Percentiles rank a stretch among this genome's conserved stretches.
These are phyloP conservation scores for Pseudorectes ferrugineus DNA, from an alignment of 2,113 vertebrate genomes.

Conservation along the genomic window DNA sequence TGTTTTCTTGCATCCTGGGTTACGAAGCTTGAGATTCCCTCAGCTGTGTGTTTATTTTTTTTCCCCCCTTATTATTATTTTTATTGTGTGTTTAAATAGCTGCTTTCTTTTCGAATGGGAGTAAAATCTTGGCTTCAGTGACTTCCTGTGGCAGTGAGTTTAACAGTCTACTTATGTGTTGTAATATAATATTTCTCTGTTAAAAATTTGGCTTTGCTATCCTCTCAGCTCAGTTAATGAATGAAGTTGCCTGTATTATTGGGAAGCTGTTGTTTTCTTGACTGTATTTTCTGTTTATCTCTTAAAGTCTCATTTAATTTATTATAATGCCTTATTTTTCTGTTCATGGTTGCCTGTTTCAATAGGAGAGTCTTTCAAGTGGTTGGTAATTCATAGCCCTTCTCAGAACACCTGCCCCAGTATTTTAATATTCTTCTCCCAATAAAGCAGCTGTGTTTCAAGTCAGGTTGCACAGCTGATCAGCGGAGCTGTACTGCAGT, in stretches of 20 bases:
- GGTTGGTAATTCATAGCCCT: not conserved
- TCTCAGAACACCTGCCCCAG: not conserved
- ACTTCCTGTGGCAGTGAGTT: not conserved
- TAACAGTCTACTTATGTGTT: not conserved
- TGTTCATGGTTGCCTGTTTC: not conserved
- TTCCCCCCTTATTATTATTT: not conserved
- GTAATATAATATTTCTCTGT: slow-evolving; percentile 31
- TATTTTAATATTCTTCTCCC: not conserved
- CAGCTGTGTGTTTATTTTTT: not conserved
- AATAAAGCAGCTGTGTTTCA: not conserved
- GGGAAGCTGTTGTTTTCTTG: not conserved
- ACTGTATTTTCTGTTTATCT: not conserved
- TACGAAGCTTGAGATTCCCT: not conserved
- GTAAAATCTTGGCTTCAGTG: slow-evolving; percentile 29
- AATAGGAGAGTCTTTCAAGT: not conserved
- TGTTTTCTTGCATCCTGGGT: not conserved
- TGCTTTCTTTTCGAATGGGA: not conserved
- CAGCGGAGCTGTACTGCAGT: not conserved
- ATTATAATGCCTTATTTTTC: not conserved
- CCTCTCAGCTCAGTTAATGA: not conserved
- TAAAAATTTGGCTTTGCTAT: not conserved
- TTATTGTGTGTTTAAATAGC: slow-evolving; percentile 7
- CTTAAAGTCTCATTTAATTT: not conserved
- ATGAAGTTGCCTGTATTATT: not conserved
- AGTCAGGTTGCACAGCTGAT: not conserved